phyloP scores from a whole-genome alignment of 2,113 vertebrate species.

The Lycaon pictus region DNA sequence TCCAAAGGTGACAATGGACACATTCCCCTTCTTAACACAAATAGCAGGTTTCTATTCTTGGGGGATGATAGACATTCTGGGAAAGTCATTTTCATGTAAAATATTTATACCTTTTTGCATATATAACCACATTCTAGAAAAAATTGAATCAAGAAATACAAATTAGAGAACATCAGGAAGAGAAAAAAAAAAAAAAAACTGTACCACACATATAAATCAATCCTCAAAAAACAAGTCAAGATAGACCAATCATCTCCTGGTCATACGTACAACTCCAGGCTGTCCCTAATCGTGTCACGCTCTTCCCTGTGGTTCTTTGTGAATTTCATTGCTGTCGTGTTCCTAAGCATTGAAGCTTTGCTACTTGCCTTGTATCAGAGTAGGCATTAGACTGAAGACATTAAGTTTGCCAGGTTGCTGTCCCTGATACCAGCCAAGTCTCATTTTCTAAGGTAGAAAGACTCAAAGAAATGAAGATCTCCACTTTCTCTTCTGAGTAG shows the following conservation, averaged over 20 bases:
- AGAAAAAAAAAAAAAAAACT: neutral
- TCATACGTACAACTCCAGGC: neutral
- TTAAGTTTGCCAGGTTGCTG: neutral
- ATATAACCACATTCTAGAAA: slow-evolving; percentile 53
- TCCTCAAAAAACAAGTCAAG: slow-evolving; percentile 43
- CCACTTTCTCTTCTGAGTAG: neutral
- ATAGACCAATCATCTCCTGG: slow-evolving; percentile 12
- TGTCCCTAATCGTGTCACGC: neutral
- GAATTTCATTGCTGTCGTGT: neutral
- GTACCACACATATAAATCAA: slow-evolving; percentile 13
- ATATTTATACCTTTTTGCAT: slow-evolving; percentile 62
- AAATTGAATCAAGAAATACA: slow-evolving; percentile 73
- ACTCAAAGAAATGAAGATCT: slow-evolving; percentile 9
- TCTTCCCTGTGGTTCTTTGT: neutral
- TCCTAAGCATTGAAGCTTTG: neutral
- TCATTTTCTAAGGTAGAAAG: slow-evolving; percentile 16
- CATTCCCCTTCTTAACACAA: neutral
- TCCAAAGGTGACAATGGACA: slow-evolving; percentile 36
- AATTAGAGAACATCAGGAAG: slow-evolving; percentile 38
- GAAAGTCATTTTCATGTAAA: slow-evolving; percentile 65
- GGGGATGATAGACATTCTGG: slow-evolving; percentile 44
- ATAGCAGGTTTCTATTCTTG: slow-evolving; percentile 65
- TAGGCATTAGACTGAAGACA: neutral
- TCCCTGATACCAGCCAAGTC: neutral
- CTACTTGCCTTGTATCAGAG: neutral